phyloP scores from a whole-genome alignment of 1,140 invertebrate species.

The Himalopsyche phryganea region DNA sequence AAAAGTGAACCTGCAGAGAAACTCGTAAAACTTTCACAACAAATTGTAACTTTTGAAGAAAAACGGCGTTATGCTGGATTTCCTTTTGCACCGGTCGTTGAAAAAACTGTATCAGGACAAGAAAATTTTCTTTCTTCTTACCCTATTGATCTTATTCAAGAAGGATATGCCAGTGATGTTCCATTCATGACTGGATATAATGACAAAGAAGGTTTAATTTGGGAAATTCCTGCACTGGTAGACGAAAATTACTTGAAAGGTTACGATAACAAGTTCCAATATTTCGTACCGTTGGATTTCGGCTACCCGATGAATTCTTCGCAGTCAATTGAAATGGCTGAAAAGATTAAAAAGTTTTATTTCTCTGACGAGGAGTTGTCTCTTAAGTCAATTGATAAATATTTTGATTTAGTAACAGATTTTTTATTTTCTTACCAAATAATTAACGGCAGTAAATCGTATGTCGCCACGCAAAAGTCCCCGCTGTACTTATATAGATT shows the following conservation, averaged over 20 bases:
- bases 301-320: constrained; percentile 39
- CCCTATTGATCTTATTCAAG: constrained; percentile 39
- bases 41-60: constrained; percentile 31
- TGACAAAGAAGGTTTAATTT: constrained; percentile 36
- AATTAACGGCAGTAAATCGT: constrained; percentile 41
- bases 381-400: constrained; percentile 37
- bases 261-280: constrained; percentile 41
- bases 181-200: constrained; percentile 44
- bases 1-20: constrained; percentile 41
- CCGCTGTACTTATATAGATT: constrained; percentile 50
- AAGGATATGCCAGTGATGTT: constrained; percentile 41
- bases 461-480: constrained; percentile 40
- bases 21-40: constrained; percentile 38
- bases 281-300: constrained; percentile 41
- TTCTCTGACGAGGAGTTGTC: constrained; percentile 39
- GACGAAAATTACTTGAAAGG: constrained; percentile 26
- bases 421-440: constrained; percentile 39
- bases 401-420: constrained; percentile 43
- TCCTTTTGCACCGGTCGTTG: constrained; percentile 40
- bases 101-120: constrained; percentile 44
- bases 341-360: constrained; percentile 42
- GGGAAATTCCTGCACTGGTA: neutral
- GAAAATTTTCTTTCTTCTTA: constrained; percentile 41
- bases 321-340: constrained; percentile 39
- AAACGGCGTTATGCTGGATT: constrained; percentile 26